These are phyloP conservation scores for Ptychobarbus kaznakovi DNA, from an alignment of 2,797 vertebrate species.

Conservation along the genomic window DNA sequence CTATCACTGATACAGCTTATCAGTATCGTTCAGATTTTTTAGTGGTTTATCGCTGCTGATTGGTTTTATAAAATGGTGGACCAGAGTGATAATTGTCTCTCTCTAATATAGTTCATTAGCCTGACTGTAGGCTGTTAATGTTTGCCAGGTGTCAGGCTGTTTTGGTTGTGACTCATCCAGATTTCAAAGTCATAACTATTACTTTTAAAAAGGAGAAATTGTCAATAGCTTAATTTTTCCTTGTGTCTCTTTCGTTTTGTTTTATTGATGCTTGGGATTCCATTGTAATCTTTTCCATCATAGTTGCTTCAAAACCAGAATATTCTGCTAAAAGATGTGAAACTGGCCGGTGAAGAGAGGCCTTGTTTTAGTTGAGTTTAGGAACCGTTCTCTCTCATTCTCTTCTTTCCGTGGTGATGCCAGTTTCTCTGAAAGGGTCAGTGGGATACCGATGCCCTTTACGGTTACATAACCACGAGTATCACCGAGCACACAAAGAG, in stretches of 20 bases:
- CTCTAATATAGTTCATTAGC: neutral
- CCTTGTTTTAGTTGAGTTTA: slow-evolving; percentile 16
- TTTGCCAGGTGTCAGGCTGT: neutral
- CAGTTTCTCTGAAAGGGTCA: slow-evolving; percentile 44
- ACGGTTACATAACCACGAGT: slow-evolving; percentile 40
- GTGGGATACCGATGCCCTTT: slow-evolving; percentile 59
- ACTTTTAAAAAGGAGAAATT: neutral
- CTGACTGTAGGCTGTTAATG: neutral
- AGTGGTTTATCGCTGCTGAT: neutral
- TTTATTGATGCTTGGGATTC: neutral
- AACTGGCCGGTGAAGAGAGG: neutral
- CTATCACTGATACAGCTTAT: neutral
- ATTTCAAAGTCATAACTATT: neutral
- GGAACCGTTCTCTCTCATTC: slow-evolving; percentile 3
- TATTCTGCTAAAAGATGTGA: neutral
- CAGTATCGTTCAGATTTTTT: no score
- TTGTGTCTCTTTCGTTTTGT: neutral
- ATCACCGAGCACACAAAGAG: slow-evolving; percentile 39
- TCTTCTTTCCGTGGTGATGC: slow-evolving; percentile 44
- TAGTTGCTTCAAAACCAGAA: neutral
- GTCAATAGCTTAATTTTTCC: neutral
- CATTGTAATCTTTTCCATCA: neutral
- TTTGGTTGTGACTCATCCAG: neutral
- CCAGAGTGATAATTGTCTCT: neutral
- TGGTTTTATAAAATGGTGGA: neutral